phyloP scores from a whole-genome alignment of 2,113 vertebrate species.

The Anhinga anhinga region DNA sequence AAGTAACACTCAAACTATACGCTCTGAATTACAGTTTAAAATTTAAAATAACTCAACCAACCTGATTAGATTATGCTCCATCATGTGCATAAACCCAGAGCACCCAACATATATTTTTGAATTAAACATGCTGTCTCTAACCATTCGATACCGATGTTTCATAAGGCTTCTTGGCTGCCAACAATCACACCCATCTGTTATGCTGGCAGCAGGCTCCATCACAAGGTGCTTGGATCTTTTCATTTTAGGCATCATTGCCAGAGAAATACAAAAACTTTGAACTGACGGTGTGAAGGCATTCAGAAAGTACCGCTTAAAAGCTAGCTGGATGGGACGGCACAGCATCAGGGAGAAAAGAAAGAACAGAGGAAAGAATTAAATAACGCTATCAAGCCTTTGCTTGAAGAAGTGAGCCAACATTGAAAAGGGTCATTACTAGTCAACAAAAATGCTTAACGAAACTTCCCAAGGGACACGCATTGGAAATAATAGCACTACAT shows the following conservation, averaged over 20 bases:
- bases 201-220: not conserved
- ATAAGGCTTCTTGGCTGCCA: not conserved
- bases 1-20: not conserved
- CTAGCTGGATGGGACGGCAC: not conserved
- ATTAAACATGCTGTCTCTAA: not conserved
- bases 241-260: not conserved
- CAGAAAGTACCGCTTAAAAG: not conserved
- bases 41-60: not conserved
- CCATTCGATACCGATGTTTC: not conserved
- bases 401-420: not conserved
- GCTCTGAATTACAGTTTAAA: not conserved
- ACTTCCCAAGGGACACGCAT: not conserved
- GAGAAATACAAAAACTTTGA: not conserved
- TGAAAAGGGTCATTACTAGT: not conserved
- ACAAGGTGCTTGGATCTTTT: constrained; percentile 1
- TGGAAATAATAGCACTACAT: not conserved
- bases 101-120: not conserved
- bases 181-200: constrained; percentile 22
- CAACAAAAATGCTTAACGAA: not conserved
- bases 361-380: not conserved
- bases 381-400: not conserved
- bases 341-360: not conserved
- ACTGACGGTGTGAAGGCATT: not conserved
- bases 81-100: not conserved
- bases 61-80: not conserved